These are phyloP conservation scores for Chaetura pelagica DNA, from an alignment of 2,113 vertebrate species.

Conservation along the genomic window DNA sequence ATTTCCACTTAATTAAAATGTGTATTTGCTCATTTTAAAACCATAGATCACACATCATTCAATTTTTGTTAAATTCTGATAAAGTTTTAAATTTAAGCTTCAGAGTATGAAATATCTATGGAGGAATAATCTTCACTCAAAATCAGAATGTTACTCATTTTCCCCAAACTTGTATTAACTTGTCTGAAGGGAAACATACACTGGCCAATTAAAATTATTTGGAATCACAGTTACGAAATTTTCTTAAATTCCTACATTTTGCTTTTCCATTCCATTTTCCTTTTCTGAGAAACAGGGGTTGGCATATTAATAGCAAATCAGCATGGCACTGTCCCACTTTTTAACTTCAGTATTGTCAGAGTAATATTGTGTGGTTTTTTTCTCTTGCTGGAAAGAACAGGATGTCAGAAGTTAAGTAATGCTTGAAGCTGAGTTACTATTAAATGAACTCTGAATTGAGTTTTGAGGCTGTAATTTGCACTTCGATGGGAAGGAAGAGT, in stretches of 20 bases:
- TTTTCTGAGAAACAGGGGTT: background rate
- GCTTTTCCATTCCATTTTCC: background rate
- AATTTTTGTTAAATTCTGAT: background rate
- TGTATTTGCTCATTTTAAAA: background rate
- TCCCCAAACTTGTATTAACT: background rate
- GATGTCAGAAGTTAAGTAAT: background rate
- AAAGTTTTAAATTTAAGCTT: background rate
- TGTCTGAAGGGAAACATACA: background rate
- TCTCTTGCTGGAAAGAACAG: background rate
- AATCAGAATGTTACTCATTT: background rate
- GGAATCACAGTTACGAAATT: background rate
- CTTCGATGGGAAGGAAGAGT: background rate
- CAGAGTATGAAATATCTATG: background rate
- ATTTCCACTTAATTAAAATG: background rate
- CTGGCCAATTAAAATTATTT: background rate
- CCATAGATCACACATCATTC: background rate
- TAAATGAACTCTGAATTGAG: background rate
- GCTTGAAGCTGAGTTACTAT: background rate
- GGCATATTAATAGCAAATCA: background rate
- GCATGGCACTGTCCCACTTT: background rate
- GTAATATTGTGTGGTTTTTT: background rate
- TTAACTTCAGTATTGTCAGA: background rate
- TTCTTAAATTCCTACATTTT: background rate
- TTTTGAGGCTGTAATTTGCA: background rate
- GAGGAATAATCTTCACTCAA: background rate